Percentiles rank a stretch among this genome's conserved stretches.
Conservation (phyloP, 2,113 vertebrate species). For the Neodontobutis hainanensis region DNA sequence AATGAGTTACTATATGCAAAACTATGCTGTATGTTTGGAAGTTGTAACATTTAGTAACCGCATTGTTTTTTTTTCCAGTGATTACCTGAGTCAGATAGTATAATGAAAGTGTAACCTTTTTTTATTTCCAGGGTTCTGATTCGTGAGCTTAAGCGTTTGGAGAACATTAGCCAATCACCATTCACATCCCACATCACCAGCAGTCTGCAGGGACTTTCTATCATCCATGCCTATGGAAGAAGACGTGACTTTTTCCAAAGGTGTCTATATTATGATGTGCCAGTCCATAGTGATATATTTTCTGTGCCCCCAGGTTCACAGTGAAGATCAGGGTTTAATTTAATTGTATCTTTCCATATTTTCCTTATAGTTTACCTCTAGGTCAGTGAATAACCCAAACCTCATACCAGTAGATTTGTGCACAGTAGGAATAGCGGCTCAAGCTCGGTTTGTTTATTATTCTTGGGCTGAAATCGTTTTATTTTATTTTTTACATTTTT, state of each 20-base stretch:
- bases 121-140: slow-evolving; percentile 76
- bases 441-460: slow-evolving; percentile 12
- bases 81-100: neutral
- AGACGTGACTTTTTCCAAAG: slow-evolving; percentile 76
- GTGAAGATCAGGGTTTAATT: slow-evolving; percentile 36
- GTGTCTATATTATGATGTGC: slow-evolving; percentile 46
- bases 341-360: slow-evolving; percentile 22
- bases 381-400: slow-evolving; percentile 25
- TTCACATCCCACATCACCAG: slow-evolving; percentile 85
- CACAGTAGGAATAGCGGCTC: neutral
- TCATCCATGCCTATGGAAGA: slow-evolving; percentile 82
- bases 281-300: neutral
- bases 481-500: slow-evolving; percentile 16
- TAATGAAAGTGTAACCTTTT: slow-evolving; percentile 13
- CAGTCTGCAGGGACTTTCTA: slow-evolving; percentile 83
- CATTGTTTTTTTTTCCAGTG: neutral
- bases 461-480: slow-evolving; percentile 15
- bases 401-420: neutral
- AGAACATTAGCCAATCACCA: slow-evolving; percentile 85
- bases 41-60: no score
- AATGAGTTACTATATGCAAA: no score
- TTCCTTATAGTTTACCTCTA: slow-evolving; percentile 23
- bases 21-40: no score
- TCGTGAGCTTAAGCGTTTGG: slow-evolving; percentile 83
- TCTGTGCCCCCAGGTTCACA: neutral